Conservation (phyloP, 2,888 invertebrate species). For the Yponomeuta cagnagella region DNA sequence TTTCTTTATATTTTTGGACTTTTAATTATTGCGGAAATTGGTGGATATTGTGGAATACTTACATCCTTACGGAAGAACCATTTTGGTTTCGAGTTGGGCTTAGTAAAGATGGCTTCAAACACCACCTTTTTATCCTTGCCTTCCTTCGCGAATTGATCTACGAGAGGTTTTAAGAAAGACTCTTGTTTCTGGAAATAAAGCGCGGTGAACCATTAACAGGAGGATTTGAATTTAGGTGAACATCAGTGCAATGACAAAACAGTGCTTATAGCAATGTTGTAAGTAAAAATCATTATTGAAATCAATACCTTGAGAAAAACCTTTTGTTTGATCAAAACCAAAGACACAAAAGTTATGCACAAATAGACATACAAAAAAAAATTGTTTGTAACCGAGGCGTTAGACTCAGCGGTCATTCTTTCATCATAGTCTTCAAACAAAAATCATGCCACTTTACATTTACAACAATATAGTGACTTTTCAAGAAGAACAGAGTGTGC, state of each 20-base stretch:
- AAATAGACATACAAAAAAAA: constrained; percentile 10
- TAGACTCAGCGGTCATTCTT: constrained; percentile 61
- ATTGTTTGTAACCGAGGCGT: constrained; percentile 52
- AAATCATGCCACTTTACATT: constrained; percentile 68
- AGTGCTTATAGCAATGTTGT: constrained; percentile 61
- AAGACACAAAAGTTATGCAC: constrained; percentile 15
- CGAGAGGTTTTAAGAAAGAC: constrained; percentile 93
- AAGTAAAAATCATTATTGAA: constrained; percentile 55
- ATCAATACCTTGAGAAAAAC: constrained; percentile 30
- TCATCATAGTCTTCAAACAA: constrained; percentile 39
- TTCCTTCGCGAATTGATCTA: constrained; percentile 95
- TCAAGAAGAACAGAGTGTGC: constrained; percentile 46
- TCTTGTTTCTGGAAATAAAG: constrained; percentile 87
- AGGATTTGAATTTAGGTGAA: constrained; percentile 21
- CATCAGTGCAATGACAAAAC: constrained; percentile 54
- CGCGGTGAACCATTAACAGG: constrained; percentile 40
- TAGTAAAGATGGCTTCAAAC: constrained; percentile 96
- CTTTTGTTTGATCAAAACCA: constrained; percentile 10
- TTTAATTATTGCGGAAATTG: too few species aligned
- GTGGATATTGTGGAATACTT: constrained; percentile 57
- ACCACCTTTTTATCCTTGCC: constrained; percentile 96
- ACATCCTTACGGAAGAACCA: constrained; percentile 96
- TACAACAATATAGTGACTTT: constrained; percentile 27
- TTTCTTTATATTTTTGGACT: too few species aligned
- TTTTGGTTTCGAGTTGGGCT: constrained; percentile 95